Evolutionary conservation across 2,113 vertebrate genomes (phyloP), one percentile per base, ranked within the genome.

Genomic region (Tapirus terrestris): DNA sequence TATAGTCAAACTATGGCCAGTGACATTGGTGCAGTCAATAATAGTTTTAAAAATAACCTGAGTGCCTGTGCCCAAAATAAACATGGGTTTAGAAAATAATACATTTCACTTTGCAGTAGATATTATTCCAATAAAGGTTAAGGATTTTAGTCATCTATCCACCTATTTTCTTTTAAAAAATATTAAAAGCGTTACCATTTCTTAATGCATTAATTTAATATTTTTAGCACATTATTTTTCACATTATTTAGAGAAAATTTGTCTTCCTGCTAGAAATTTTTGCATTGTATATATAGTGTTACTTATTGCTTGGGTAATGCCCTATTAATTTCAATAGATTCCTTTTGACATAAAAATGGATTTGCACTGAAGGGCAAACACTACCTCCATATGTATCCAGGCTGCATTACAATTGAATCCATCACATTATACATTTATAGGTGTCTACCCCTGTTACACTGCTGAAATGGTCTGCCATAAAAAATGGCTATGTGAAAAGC

Each of bases 281-380:
- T 81, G 81, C 53, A 92, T 94, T 92, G 93, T 92, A 77, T 96
- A 92, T 95, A 94, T 80, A 76, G 8, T 98, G 89, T 97, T 97
- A 93, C 84, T 97, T 98, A 97, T 85, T 98, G 73, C 83, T 94
- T 97, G 87, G 96, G 98, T 98, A 98, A 98, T 96, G 94, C 96
- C 82, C 92, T 98, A 97, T 98, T 98, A 98, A 98, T 98, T 99
- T 97, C 96, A 98, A 56, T 36, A 39, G 93, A 98, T 98, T 98
- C 51, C 67, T 97, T 98, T 98, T 98, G 98, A 98, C 97, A 97
- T 98, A 98, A 98, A 98, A 99, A 98, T 96, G 96, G 96, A 98
- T 98, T 98, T 98, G 91, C 97, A 98, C 97, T 98, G 98, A 99
- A 98, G 98, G 98, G 97, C 97, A 98, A 99, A 98, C 96, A 98